phyloP scores from a whole-genome alignment of 2,113 vertebrate species.

The Butorides virescens region DNA sequence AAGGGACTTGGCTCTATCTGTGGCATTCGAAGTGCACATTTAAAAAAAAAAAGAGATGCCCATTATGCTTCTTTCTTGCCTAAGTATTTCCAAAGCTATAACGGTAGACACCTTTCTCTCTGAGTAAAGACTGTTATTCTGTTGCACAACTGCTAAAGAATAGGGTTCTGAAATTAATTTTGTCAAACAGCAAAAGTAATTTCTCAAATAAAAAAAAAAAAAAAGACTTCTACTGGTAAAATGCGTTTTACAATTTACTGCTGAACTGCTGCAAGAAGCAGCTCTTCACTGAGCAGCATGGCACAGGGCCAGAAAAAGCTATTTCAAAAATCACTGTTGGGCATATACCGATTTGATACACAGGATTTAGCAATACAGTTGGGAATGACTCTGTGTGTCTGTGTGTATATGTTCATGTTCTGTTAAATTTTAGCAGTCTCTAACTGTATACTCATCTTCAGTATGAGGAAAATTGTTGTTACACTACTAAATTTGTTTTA shows the following conservation, averaged over 20 bases:
- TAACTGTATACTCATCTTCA: background rate
- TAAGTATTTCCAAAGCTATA: conserved; percentile 14
- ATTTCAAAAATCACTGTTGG: conserved; percentile 16
- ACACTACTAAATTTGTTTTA: background rate
- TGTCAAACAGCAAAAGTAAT: background rate
- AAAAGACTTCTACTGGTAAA: background rate
- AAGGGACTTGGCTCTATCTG: background rate
- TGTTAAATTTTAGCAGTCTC: background rate
- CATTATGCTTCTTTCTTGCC: background rate
- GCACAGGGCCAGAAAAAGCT: background rate
- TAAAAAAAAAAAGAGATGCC: background rate
- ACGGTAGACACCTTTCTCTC: background rate
- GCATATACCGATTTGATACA: conserved; percentile 13
- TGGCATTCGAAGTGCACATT: background rate
- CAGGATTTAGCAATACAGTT: background rate
- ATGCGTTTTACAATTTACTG: conserved; percentile 18
- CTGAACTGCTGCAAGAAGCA: background rate
- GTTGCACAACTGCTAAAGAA: background rate
- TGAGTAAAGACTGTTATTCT: background rate
- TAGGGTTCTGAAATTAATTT: conserved; percentile 44
- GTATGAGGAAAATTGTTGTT: background rate
- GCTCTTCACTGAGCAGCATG: conserved; percentile 9
- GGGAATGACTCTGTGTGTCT: background rate
- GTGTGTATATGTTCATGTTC: background rate
- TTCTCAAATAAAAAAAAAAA: conserved; percentile 10